A percentile compares a stretch with the other conserved stretches of the same genome.
Evolutionary conservation across 1,140 invertebrate species (phyloP).

Genomic region (Heliconius melpomene): DNA sequence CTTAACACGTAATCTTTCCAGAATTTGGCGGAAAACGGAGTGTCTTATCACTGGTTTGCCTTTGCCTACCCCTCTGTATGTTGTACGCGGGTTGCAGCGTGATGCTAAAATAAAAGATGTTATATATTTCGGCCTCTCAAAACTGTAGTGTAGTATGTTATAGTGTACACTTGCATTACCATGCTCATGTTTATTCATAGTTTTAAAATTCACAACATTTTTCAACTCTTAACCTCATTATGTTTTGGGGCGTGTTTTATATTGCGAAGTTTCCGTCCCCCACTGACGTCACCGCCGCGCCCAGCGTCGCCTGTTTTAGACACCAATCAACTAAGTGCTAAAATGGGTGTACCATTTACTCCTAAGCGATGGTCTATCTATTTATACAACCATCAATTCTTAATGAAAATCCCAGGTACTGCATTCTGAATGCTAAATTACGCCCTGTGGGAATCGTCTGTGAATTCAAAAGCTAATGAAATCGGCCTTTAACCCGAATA

Average conservation of each 20-base stretch:
- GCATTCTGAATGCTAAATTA: not conserved
- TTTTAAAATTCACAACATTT: conserved; percentile 17
- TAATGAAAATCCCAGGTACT: conserved; percentile 2
- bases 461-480: conserved; percentile 1
- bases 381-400: conserved; percentile 20
- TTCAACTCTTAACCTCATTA: conserved; percentile 19
- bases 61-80: too few species aligned
- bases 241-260: conserved; percentile 3
- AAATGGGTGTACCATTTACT: conserved; percentile 34
- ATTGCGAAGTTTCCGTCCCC: conserved; percentile 17
- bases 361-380: conserved; percentile 30
- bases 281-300: conserved; percentile 44
- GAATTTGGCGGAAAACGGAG: too few species aligned
- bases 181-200: conserved; percentile 8
- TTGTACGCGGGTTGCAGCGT: too few species aligned
- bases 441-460: not conserved
- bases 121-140: not conserved
- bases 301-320: conserved; percentile 45
- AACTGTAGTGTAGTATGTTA: not conserved
- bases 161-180: not conserved
- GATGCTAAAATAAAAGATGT: not conserved
- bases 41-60: too few species aligned
- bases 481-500: not conserved
- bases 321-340: conserved; percentile 55
- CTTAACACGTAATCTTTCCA: too few species aligned